Conservation (phyloP, 2,797 vertebrate species). For the Hoplostethus mediterraneus region DNA sequence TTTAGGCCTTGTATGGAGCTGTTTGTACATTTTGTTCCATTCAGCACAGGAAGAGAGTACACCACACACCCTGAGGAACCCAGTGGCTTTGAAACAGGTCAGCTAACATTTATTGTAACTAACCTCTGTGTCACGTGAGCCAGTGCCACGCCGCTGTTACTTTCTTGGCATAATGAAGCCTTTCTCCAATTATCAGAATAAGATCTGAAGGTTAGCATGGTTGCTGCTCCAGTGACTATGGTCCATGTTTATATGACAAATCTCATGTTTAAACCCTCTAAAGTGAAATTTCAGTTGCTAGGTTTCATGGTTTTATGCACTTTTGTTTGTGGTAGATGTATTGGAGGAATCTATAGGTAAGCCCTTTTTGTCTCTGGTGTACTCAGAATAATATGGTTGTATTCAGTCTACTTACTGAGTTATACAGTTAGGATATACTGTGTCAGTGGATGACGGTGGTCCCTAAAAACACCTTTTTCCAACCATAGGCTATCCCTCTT, state of each 20-base stretch:
- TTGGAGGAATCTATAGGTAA: background rate
- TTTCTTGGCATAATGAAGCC: slow-evolving; percentile 51
- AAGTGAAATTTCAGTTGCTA: background rate
- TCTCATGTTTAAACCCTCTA: background rate
- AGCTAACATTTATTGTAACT: slow-evolving; percentile 66
- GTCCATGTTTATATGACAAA: slow-evolving; percentile 21
- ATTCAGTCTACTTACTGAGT: background rate
- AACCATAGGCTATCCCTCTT: background rate
- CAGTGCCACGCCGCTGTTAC: slow-evolving; percentile 20
- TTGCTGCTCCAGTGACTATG: slow-evolving; percentile 10
- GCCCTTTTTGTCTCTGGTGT: background rate
- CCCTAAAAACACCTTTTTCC: background rate
- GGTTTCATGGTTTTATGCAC: background rate
- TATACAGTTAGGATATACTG: background rate
- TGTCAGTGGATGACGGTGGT: background rate
- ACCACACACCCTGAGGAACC: slow-evolving; percentile 37
- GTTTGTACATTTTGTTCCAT: slow-evolving; percentile 27
- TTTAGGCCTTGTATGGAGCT: slow-evolving; percentile 12
- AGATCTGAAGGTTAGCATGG: slow-evolving; percentile 38
- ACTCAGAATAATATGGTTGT: background rate
- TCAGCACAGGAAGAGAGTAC: slow-evolving; percentile 18
- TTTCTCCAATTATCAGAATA: slow-evolving; percentile 36
- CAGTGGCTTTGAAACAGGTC: slow-evolving; percentile 67
- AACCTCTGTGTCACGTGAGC: slow-evolving; percentile 37
- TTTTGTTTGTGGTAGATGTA: background rate